Evolutionary conservation across 2,888 invertebrate species (phyloP).

Genomic region (Neoascia interrupta): DNA sequence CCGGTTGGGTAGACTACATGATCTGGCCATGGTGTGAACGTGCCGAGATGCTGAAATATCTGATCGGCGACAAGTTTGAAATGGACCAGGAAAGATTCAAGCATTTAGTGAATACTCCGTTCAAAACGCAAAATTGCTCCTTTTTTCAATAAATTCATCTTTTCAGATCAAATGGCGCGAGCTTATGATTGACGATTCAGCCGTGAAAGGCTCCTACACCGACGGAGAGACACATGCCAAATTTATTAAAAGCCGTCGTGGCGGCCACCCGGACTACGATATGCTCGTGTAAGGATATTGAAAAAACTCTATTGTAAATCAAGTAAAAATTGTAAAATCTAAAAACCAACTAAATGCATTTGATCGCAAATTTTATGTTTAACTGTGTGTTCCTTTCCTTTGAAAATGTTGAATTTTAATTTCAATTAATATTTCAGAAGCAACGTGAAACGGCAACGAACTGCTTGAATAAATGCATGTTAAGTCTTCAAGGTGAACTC

Average conservation of each 20-base stretch:
- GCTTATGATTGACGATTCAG: constrained; percentile 85
- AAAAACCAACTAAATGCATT: constrained; percentile 13
- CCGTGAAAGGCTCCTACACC: constrained; percentile 85
- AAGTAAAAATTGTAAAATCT: constrained; percentile 23
- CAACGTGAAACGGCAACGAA: constrained; percentile 55
- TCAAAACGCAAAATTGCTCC: background rate
- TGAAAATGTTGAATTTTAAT: constrained; percentile 20
- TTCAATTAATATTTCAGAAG: constrained; percentile 56
- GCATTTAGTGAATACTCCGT: constrained; percentile 81
- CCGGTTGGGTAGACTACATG: constrained; percentile 90
- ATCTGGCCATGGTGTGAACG: constrained; percentile 92
- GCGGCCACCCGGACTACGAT: constrained; percentile 86
- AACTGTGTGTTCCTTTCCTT: background rate
- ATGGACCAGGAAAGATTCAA: constrained; percentile 85
- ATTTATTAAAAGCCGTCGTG: constrained; percentile 84
- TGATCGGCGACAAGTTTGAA: constrained; percentile 82
- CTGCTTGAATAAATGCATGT: constrained; percentile 29
- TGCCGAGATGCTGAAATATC: constrained; percentile 81
- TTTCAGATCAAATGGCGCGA: constrained; percentile 85
- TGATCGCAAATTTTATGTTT: constrained; percentile 24
- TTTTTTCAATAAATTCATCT: background rate
- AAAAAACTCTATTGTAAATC: constrained; percentile 28
- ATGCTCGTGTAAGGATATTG: constrained; percentile 80
- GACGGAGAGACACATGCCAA: constrained; percentile 87
- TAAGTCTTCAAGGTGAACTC: constrained; percentile 2